Evolutionary conservation across 2,113 vertebrate genomes (phyloP).

Genomic region (Chloropsis cyanopogon): DNA sequence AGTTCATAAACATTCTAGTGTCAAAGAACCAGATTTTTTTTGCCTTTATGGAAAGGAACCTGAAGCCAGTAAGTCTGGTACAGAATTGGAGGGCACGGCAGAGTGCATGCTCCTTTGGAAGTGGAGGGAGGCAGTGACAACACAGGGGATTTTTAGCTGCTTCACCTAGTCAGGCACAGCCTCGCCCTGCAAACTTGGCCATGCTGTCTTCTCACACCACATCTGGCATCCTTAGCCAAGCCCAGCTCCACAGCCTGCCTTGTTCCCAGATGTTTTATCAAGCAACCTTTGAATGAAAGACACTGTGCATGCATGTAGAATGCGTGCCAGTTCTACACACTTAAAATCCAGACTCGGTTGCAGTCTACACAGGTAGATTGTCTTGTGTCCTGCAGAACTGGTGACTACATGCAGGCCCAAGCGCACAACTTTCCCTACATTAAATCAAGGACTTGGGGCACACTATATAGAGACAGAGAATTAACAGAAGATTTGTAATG

Average conservation of each 20-base stretch:
- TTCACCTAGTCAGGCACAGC: neutral
- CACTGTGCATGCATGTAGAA: neutral
- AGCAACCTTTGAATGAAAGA: neutral
- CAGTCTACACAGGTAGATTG: neutral
- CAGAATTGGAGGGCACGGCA: rapidly evolving
- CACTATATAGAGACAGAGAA: neutral
- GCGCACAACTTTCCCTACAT: rapidly evolving
- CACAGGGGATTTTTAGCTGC: neutral
- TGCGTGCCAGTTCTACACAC: neutral
- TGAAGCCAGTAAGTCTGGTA: neutral
- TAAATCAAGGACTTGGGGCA: neutral
- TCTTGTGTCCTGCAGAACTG: rapidly evolving
- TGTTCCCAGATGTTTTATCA: neutral
- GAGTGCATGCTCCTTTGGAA: neutral
- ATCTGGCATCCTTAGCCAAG: neutral
- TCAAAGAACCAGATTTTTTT: neutral
- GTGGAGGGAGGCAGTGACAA: neutral
- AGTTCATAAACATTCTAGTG: neutral
- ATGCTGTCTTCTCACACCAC: neutral
- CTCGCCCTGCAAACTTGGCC: neutral
- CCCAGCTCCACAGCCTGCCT: neutral
- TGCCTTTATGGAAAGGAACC: neutral
- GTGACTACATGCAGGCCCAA: neutral
- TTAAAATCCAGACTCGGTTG: neutral
- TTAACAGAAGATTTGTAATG: neutral